Conservation (phyloP, 92 coral and sea anemone species). For the Siderastrea radians region DNA sequence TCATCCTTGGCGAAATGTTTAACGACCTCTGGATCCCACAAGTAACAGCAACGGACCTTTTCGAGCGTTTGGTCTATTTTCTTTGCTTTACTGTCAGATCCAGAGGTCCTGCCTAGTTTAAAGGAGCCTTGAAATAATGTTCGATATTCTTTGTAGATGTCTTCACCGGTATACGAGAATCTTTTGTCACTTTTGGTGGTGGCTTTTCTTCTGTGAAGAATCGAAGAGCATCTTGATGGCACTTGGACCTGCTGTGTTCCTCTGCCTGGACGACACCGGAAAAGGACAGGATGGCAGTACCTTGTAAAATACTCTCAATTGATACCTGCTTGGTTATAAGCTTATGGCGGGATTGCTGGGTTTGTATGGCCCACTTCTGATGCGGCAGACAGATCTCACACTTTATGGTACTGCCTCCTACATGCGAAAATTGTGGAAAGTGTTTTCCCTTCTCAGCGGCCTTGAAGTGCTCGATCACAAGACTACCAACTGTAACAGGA, state of each 20-base stretch:
- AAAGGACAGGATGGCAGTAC: constrained; percentile 30
- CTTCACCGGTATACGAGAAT: no score
- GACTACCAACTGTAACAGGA: constrained; percentile 23
- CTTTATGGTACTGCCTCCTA: constrained; percentile 11
- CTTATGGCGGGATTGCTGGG: not conserved
- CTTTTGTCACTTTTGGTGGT: no score
- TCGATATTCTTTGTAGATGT: no score
- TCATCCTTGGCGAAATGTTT: constrained; percentile 51
- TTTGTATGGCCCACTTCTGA: constrained; percentile 21
- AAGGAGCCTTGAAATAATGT: constrained; percentile 29
- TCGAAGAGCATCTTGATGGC: constrained; percentile 45
- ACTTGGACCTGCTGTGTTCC: constrained; percentile 27
- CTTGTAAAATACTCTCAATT: constrained; percentile 17
- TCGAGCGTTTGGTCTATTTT: not conserved
- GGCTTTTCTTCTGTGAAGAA: constrained; percentile 18
- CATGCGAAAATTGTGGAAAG: constrained; percentile 36
- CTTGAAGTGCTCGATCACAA: not conserved
- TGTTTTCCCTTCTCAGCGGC: not conserved
- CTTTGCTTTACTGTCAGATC: constrained; percentile 9
- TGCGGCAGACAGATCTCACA: constrained; percentile 40
- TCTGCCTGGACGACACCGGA: constrained; percentile 36
- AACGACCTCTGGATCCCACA: constrained; percentile 66
- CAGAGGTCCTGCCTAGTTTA: constrained; percentile 60
- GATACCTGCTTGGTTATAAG: constrained; percentile 8
- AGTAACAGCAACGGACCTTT: constrained; percentile 34